phyloP scores from a whole-genome alignment of 2,797 vertebrate species.

The Malacoctenus gilli region DNA sequence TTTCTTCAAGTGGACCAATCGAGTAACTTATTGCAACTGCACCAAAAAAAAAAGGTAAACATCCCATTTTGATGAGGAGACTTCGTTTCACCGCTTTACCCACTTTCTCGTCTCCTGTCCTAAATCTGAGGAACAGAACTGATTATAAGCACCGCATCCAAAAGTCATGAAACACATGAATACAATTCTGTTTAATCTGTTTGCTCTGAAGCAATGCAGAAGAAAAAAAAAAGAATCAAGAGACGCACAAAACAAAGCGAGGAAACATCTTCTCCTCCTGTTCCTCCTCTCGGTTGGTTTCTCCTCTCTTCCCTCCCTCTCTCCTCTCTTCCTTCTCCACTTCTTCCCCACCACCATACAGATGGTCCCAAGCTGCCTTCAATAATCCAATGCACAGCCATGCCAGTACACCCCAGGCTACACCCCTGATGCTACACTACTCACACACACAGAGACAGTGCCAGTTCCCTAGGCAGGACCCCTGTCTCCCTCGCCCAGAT shows the following conservation, averaged over 20 bases:
- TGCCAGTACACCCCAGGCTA: conserved; percentile 80
- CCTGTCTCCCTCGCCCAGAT: conserved; percentile 76
- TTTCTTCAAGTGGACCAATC: too few species aligned
- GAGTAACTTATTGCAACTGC: too few species aligned
- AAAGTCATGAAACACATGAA: too few species aligned
- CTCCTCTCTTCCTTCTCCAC: conserved; percentile 40
- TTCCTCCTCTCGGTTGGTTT: conserved; percentile 8
- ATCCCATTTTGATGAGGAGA: too few species aligned
- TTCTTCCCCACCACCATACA: conserved; percentile 72
- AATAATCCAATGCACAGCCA: conserved; percentile 78
- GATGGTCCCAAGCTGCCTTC: conserved; percentile 82
- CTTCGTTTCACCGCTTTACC: too few species aligned
- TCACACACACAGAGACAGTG: conserved; percentile 67
- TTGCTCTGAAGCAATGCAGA: too few species aligned
- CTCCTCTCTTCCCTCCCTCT: conserved; percentile 2
- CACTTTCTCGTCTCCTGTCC: too few species aligned
- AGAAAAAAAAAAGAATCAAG: not conserved
- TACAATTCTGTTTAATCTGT: too few species aligned
- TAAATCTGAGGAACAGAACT: too few species aligned
- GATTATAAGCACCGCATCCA: too few species aligned
- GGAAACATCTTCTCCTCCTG: conserved; percentile 20
- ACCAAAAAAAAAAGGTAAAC: too few species aligned
- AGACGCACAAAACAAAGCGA: not conserved
- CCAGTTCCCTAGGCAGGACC: conserved; percentile 83
- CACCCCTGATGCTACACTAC: conserved; percentile 75